These are phyloP conservation scores for Drosophila sp. DNA, from an alignment of 1,140 invertebrate species.

Conservation along the genomic window DNA sequence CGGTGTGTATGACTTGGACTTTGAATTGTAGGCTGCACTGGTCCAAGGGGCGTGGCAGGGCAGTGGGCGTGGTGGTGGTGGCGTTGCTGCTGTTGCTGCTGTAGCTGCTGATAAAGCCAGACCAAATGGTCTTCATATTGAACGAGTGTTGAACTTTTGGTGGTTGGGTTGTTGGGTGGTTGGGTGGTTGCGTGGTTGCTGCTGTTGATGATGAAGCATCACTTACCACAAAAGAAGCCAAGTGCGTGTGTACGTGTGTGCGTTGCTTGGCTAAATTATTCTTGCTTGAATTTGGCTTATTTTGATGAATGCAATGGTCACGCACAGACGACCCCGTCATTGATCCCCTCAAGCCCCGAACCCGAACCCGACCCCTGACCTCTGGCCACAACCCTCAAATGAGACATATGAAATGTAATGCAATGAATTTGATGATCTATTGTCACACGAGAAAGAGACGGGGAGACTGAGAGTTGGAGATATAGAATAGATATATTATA, in stretches of 20 bases:
- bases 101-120: slow-evolving; percentile 41
- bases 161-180: too few species aligned
- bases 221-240: slow-evolving; percentile 41
- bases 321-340: slow-evolving; percentile 48
- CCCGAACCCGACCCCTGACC: not conserved
- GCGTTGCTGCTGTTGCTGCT: slow-evolving; percentile 10
- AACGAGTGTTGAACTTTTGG: slow-evolving; percentile 32
- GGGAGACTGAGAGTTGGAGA: not conserved
- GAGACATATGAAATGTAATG: slow-evolving; percentile 80
- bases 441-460: slow-evolving; percentile 46
- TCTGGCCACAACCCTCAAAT: too few species aligned
- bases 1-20: not conserved
- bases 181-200: slow-evolving; percentile 27
- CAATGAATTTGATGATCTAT: slow-evolving; percentile 83
- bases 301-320: slow-evolving; percentile 64
- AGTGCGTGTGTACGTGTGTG: slow-evolving; percentile 16
- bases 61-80: not conserved
- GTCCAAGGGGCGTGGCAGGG: not conserved
- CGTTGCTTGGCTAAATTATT: slow-evolving; percentile 38
- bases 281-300: slow-evolving; percentile 57
- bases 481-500: not conserved
- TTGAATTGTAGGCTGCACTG: not conserved
- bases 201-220: slow-evolving; percentile 46
- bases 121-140: slow-evolving; percentile 36
- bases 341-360: not conserved